Conservation (phyloP, 1,140 invertebrate genomes). For the Paralvinella palmiformis region DNA sequence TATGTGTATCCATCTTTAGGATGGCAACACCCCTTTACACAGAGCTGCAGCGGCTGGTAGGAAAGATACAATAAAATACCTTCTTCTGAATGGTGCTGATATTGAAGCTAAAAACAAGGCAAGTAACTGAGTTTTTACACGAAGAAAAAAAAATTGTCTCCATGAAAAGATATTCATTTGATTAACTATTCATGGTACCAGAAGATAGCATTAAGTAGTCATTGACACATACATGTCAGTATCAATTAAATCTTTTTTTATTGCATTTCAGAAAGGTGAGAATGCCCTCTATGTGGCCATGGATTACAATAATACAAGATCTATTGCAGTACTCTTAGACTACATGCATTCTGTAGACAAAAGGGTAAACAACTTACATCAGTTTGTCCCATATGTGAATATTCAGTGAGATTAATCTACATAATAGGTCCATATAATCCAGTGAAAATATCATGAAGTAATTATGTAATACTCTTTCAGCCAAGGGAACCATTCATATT, state of each 20-base stretch:
- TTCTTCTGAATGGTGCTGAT: slow-evolving; percentile 8
- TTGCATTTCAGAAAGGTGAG: slow-evolving; percentile 1
- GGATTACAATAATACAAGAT: background rate
- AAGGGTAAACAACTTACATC: background rate
- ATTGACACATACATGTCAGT: background rate
- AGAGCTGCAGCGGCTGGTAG: background rate
- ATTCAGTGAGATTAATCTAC: background rate
- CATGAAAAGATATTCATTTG: background rate
- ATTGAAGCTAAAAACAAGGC: slow-evolving; percentile 5
- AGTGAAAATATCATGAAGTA: no score
- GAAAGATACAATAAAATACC: background rate
- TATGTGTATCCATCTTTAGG: no score
- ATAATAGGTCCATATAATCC: background rate
- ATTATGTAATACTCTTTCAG: background rate
- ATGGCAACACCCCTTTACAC: background rate
- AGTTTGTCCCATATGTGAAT: background rate
- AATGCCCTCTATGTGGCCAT: background rate
- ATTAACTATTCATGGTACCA: background rate
- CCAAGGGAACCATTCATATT: slow-evolving; percentile 1
- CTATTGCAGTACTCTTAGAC: slow-evolving; percentile 10
- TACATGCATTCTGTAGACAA: slow-evolving; percentile 16
- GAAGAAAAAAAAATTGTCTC: background rate
- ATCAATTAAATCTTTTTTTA: background rate
- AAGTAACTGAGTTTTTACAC: background rate
- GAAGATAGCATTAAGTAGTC: background rate